Evolutionary conservation across 1,140 invertebrate genomes (phyloP), one percentile per base, ranked within the genome.

Genomic region (Andricus grossulariae): DNA sequence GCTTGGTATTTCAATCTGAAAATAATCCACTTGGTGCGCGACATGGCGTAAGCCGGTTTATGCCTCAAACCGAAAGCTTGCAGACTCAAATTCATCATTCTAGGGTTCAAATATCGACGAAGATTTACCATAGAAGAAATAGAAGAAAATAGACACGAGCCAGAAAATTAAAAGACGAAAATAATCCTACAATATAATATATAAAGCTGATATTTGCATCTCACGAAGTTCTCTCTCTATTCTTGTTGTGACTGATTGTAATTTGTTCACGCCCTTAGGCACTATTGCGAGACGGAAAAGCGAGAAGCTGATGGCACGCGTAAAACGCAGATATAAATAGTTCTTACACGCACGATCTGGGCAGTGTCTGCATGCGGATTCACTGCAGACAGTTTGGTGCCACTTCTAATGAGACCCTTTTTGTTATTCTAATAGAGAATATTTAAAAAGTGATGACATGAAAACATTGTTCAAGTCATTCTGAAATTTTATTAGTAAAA

Each of bases 1-100:
- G 71, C 77, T 77, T 72, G 81, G 77, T 83, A 81, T 83, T 83
- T 80, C 74, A 79, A 74, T 78, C 82, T 81, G 60, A 83, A 85
- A 85, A 85, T 85, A 85, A 83, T 84, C 79, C 79, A 81, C 77
- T 81, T 75, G 75, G 73, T 78, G 71, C 71, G 57, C 71, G 66
- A 73, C 60, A 76, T 74, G 75, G 74, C 70, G 78, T 73, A 72
- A 25, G 70, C 57, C 57, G 25, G 57, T 66, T 66, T 32, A 66
- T 57, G 55, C 11, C 55, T 66, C 2, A 66, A 66, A 66, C 7
- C 57, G 25, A 32, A 21, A 32, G 13, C 25, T 66, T 66, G 21
- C 4, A 66, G 4, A 39, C 8, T 66, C 25, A 66, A 66, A 66
- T 66, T 16, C 57, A 16, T 39, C 21, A 16, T 25, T 7, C 57